Evolutionary conservation across 1,140 invertebrate genomes (phyloP), one percentile per base, ranked within the genome.

Genomic region (Andrena cerasifolii): DNA sequence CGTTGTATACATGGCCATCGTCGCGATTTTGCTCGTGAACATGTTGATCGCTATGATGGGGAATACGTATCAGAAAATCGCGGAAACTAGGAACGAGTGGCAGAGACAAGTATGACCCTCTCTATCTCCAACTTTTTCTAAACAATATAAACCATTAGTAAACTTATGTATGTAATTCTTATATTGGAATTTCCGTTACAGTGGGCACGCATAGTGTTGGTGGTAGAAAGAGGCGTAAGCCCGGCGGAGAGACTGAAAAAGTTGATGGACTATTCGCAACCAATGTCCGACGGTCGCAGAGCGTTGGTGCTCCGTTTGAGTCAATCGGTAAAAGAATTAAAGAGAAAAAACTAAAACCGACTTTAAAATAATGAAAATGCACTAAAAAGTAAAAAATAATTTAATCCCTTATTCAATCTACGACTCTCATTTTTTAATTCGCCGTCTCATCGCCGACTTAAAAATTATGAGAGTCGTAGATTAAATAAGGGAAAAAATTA

Each of bases 1-100:
- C 92, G 96, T 99, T 18, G 93, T 99, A 2, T 99, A 98, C 92
- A 99, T 99, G 98, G 97, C 96, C 63, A 97, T 99, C 86, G 98
- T 99, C 26, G 97, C 97, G 0, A 96, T 99, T 82, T 93, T 99
- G 12, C 93, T 99, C 70, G 97, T 99, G 18, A 99, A 99, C 94
- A 98, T 99, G 97, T 94, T 99, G 89, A 99, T 99, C 87, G 99
- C 99, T 84, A 99, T 99, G 98, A 99, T 99, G 98, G 99, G 98
- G 1, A 99, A 99, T 90, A 99, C 99, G 26, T 99, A 99, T 91
- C 98, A 99, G 91, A 98, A 98, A 91, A 99, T 99, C 83, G 98
- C 98, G 3, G 98, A 99, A 91, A 99, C 98, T 3, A 95, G 98
- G 84, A 99, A 99, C 91, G 99, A 99, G 91, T 99, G 98, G 98